Conservation (phyloP, 1,140 invertebrate species). For the Sycophaga agraensis region DNA sequence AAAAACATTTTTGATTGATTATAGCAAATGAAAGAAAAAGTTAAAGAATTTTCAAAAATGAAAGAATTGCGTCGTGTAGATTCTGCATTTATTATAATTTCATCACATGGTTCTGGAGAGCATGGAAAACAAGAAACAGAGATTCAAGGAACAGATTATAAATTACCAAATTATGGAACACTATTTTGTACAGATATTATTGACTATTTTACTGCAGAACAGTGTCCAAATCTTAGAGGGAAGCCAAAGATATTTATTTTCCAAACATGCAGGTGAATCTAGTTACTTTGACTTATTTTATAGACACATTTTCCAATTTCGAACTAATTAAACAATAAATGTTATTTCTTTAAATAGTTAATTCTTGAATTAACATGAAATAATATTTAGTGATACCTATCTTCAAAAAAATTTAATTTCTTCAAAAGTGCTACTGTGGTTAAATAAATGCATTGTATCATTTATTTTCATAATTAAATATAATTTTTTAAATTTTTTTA, state of each 20-base stretch:
- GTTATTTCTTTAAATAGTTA: too few species aligned
- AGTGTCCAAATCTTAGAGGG: conserved; percentile 61
- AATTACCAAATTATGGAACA: conserved; percentile 26
- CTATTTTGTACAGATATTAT: conserved; percentile 56
- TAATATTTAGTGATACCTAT: too few species aligned
- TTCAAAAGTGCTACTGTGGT: too few species aligned
- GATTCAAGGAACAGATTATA: conserved; percentile 41
- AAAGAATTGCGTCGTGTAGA: conserved; percentile 51
- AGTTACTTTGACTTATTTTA: too few species aligned
- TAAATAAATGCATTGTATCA: too few species aligned
- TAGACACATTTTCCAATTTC: too few species aligned
- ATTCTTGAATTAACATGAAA: too few species aligned
- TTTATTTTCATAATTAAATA: too few species aligned
- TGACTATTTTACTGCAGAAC: conserved; percentile 63
- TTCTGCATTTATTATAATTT: conserved; percentile 62
- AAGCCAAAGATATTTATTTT: conserved; percentile 82
- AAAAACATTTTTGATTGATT: conserved; percentile 25
- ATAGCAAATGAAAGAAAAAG: conserved; percentile 47
- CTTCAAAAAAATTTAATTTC: too few species aligned
- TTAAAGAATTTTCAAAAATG: conserved; percentile 47
- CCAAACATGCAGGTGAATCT: conserved; percentile 72
- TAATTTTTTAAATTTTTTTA: too few species aligned
- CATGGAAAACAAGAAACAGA: conserved; percentile 45
- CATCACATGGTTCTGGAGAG: conserved; percentile 60
- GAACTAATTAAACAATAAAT: too few species aligned